These are phyloP conservation scores for Nymphalis io DNA, from an alignment of 1,140 invertebrate species.

Conservation along the genomic window DNA sequence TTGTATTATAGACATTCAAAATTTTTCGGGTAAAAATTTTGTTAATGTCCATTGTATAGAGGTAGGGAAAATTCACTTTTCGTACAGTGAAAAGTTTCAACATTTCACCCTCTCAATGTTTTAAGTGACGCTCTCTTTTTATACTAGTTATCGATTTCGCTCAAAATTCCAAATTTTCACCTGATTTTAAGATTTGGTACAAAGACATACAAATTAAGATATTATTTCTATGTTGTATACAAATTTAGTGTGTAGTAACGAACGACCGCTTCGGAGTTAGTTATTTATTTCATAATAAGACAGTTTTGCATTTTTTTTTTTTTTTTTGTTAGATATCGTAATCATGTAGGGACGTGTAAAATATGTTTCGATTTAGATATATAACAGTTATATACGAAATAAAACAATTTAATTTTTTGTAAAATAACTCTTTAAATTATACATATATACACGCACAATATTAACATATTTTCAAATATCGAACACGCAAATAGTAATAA, in stretches of 20 bases:
- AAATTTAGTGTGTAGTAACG: conserved; percentile 62
- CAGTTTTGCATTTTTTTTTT: conserved; percentile 67
- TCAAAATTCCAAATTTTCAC: conserved; percentile 58
- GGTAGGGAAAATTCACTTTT: conserved; percentile 66
- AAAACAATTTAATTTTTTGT: conserved; percentile 6
- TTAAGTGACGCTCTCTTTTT: conserved; percentile 41
- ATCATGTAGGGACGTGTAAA: conserved; percentile 57
- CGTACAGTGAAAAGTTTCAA: conserved; percentile 54
- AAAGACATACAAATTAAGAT: conserved; percentile 76
- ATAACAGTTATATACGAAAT: conserved; percentile 34
- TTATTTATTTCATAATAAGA: conserved; percentile 72
- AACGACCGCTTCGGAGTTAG: conserved; percentile 50
- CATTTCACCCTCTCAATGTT: conserved; percentile 53
- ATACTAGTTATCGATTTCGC: conserved; percentile 42
- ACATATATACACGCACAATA: conserved; percentile 16
- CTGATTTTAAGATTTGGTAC: conserved; percentile 68
- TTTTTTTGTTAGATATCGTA: conserved; percentile 63
- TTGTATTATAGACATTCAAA: conserved; percentile 58
- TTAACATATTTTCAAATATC: conserved; percentile 15
- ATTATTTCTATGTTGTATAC: conserved; percentile 68
- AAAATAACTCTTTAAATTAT: conserved; percentile 30
- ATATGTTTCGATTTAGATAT: conserved; percentile 58
- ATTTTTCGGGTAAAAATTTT: conserved; percentile 69
- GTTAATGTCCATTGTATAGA: conserved; percentile 54
- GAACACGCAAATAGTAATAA: background rate